A percentile compares a stretch with the other conserved stretches of the same genome.
phyloP scores from a whole-genome alignment of 2,113 vertebrate species.

The Isichthys henryi region DNA sequence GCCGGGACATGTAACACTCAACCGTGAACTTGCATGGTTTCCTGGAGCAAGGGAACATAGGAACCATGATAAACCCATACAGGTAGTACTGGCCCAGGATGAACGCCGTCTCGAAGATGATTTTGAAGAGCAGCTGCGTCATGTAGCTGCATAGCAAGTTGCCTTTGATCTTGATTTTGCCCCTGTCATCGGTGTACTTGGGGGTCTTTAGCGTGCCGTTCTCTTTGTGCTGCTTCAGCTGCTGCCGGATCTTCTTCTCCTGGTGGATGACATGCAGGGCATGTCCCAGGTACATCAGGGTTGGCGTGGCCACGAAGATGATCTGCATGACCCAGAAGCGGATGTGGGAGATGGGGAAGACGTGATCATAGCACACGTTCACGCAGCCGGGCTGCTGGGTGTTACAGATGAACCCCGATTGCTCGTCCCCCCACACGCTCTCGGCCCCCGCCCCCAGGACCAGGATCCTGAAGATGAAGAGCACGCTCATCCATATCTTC shows the following conservation, averaged over 20 bases:
- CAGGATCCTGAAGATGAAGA: conserved; percentile 72
- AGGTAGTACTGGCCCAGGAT: conserved; percentile 70
- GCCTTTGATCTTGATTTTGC: conserved; percentile 60
- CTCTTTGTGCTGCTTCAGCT: conserved; percentile 31
- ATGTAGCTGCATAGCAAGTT: conserved; percentile 64
- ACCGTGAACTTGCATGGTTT: conserved; percentile 68
- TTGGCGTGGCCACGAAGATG: conserved; percentile 90
- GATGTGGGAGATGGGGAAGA: conserved; percentile 73
- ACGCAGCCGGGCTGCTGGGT: conserved; percentile 70
- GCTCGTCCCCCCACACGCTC: conserved; percentile 71
- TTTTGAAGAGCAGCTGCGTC: conserved; percentile 60
- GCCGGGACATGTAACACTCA: conserved; percentile 73
- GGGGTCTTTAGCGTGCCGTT: conserved; percentile 19
- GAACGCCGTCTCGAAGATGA: conserved; percentile 63
- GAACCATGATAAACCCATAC: conserved; percentile 68
- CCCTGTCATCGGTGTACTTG: conserved; percentile 68
- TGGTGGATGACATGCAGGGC: conserved; percentile 76
- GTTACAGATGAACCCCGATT: conserved; percentile 66
- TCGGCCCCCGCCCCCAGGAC: conserved; percentile 66
- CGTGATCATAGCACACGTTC: conserved; percentile 71
- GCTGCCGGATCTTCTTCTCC: conserved; percentile 77
- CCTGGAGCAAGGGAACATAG: conserved; percentile 62
- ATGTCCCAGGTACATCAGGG: conserved; percentile 84
- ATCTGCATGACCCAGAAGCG: conserved; percentile 93
- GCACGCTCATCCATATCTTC: conserved; percentile 73